Evolutionary conservation across 2,113 vertebrate genomes (phyloP).

Genomic region (Myxocyprinus asiaticus): DNA sequence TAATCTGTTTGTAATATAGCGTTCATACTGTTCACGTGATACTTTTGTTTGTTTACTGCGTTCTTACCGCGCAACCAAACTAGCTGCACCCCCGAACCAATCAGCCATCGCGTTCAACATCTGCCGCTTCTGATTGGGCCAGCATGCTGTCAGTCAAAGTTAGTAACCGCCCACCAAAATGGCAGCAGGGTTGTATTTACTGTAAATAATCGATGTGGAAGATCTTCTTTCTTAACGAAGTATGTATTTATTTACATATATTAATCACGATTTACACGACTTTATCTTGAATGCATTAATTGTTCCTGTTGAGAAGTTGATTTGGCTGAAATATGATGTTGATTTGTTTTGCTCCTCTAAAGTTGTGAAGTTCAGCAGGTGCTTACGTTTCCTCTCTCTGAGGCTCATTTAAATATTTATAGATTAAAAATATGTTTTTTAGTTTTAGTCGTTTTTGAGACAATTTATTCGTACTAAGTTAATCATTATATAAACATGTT

Average conservation of each 20-base stretch:
- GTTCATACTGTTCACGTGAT: slow-evolving; percentile 25
- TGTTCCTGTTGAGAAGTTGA: neutral
- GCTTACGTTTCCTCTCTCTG: neutral
- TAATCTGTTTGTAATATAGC: no score
- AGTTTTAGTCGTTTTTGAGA: no score
- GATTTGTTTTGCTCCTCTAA: neutral
- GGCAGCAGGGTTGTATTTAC: slow-evolving; percentile 52
- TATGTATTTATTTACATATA: slow-evolving; percentile 56
- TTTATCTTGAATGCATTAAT: neutral
- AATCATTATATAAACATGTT: no score
- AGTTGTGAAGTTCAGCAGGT: slow-evolving; percentile 39
- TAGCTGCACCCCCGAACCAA: accelerated
- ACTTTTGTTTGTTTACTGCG: slow-evolving; percentile 55
- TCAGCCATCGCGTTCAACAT: accelerated
- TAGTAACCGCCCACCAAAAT: slow-evolving; percentile 29
- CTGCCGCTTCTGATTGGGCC: slow-evolving; percentile 34
- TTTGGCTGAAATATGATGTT: neutral
- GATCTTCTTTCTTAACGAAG: slow-evolving; percentile 56
- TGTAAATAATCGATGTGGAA: slow-evolving; percentile 53
- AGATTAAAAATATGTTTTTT: no score
- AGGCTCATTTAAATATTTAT: no score
- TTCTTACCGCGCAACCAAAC: slow-evolving; percentile 67
- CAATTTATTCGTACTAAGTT: no score
- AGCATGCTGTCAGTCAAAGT: slow-evolving; percentile 58
- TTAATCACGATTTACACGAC: neutral